Conservation (phyloP, 2,888 invertebrate genomes). For the Acronicta psi region DNA sequence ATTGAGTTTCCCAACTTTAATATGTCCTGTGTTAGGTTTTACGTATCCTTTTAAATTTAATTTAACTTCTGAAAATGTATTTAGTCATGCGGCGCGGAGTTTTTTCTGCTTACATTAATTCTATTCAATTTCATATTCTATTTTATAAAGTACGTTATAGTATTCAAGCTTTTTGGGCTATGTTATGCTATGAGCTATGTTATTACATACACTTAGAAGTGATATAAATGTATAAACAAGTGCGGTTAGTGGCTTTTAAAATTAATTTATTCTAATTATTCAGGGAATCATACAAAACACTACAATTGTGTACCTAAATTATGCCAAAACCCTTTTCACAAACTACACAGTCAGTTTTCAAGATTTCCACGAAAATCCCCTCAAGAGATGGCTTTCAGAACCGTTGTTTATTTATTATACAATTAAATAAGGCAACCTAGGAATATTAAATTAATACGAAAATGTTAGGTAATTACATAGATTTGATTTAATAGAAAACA, state of each 20-base stretch:
- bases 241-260: neutral
- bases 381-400: neutral
- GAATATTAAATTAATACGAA: too few relatives aligned
- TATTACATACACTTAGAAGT: too few relatives aligned
- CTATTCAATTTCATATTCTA: too few relatives aligned
- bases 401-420: constrained; percentile 8
- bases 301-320: neutral
- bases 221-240: neutral
- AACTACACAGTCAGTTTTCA: neutral
- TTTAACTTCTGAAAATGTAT: constrained; percentile 38
- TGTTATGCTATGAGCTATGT: too few relatives aligned
- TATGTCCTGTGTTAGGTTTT: constrained; percentile 61
- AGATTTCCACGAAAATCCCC: constrained; percentile 8
- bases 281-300: neutral
- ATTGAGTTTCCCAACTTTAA: constrained; percentile 77
- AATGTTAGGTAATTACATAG: constrained; percentile 27
- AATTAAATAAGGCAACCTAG: neutral
- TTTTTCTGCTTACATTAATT: constrained; percentile 6
- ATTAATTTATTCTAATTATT: neutral
- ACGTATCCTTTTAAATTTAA: constrained; percentile 54
- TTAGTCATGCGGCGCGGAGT: constrained; percentile 19
- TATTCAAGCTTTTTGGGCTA: too few relatives aligned
- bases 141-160: too few relatives aligned
- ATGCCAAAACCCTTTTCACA: constrained; percentile 8
- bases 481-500: constrained; percentile 10